Base-by-base conservation (phyloP, 2,888 invertebrate species). In the Apamea anceps region DNA sequence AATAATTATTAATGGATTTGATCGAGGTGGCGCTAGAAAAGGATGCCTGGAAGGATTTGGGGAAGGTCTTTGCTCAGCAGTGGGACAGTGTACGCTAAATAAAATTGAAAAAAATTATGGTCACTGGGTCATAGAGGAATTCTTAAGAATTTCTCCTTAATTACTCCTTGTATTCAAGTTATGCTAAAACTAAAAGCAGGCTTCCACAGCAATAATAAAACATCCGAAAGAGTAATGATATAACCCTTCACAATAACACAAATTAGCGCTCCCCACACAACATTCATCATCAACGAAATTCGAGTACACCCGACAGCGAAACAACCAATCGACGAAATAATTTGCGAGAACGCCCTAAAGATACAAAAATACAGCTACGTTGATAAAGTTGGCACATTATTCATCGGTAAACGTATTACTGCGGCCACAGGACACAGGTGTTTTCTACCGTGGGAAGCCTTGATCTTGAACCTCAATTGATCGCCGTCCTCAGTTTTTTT, bases 361-460 rank as follows among this genome's bases (percentile, higher is more conserved):
- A 67, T 54, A 75, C 63, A 75, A 75, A 72, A 85, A 81, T 75
- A 73, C 71, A 54, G 74, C 70, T 76, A 75, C 72, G 70, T 82
- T 86, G 83, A 86, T 86, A 85, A 80, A 85, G 77, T 66, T 71
- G 67, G 82, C 87, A 87, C 87, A 75, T 82, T 76, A 70, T 85
- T 82, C 75, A 66, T 81, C 63, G 62, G 84, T 62, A 83, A 73
- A 72, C 37, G 81, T 73, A 82, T 67, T 87, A 88, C 81, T 18
- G 72, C 42, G 25, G 51, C 73, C 72, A 87, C 89, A 93, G 94
- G 92, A 93, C 95, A 95, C 96, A 96, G 96, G 96, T 96, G 96
- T 93, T 89, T 88, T 87, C 77, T 85, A 86, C 94, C 96, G 96
- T 96, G 96, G 95, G 96, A 96, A 96, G 93, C 93, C 94, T 94